Conservation (phyloP, 2,888 invertebrate genomes). For the Acanthoscelides obtectus region DNA sequence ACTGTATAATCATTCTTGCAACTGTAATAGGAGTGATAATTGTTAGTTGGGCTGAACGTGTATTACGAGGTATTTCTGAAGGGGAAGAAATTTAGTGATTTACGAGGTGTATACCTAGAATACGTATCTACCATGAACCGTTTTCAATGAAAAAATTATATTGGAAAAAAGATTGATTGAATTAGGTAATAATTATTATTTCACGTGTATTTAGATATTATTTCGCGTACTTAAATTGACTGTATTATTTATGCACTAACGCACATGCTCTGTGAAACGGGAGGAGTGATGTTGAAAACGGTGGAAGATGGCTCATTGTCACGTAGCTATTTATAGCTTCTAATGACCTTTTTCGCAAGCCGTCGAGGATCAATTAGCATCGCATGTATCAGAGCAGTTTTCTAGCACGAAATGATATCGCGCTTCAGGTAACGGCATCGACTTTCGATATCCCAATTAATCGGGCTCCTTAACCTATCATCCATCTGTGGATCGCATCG, state of each 20-base stretch:
- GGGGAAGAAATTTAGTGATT: too few relatives aligned
- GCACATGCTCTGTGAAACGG: background rate
- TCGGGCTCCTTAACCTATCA: background rate
- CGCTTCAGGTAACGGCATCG: background rate
- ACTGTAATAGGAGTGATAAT: too few relatives aligned
- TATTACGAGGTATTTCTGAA: too few relatives aligned
- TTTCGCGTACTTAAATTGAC: too few relatives aligned
- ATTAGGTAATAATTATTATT: too few relatives aligned
- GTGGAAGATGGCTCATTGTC: background rate
- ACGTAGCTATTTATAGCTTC: background rate
- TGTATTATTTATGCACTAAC: background rate
- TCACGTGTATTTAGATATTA: too few relatives aligned
- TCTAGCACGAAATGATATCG: background rate
- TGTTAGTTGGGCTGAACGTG: too few relatives aligned
- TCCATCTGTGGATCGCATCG: background rate
- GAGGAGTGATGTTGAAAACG: background rate
- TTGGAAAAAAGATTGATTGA: too few relatives aligned
- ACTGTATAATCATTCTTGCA: too few relatives aligned
- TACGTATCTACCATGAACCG: too few relatives aligned
- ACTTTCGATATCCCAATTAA: background rate
- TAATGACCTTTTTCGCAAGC: background rate
- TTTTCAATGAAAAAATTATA: too few relatives aligned
- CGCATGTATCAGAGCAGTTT: background rate
- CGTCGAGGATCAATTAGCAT: background rate
- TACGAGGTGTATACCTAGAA: too few relatives aligned